Conservation (phyloP, 2,888 invertebrate genomes). For the Julus scandinavius region DNA sequence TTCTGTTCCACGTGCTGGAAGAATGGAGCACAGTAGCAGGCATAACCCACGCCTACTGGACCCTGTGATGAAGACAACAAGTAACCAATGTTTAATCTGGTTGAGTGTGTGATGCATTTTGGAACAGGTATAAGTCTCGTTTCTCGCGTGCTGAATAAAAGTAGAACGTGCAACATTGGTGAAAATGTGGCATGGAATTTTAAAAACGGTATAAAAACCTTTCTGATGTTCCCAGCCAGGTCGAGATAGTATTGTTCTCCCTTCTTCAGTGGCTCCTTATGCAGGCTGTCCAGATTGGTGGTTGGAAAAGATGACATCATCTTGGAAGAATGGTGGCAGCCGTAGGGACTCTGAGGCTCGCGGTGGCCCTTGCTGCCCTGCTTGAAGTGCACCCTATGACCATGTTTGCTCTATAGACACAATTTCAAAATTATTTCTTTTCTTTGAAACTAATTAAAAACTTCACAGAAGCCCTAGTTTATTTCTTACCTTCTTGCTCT, state of each 20-base stretch:
- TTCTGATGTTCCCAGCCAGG: conserved; percentile 92
- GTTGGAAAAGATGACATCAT: conserved; percentile 82
- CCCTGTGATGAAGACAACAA: conserved; percentile 69
- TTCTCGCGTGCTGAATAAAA: no score
- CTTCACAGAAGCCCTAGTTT: neutral
- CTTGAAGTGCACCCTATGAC: conserved; percentile 62
- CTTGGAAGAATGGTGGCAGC: conserved; percentile 90
- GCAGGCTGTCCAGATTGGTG: conserved; percentile 85
- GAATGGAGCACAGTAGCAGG: conserved; percentile 92
- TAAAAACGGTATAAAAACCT: conserved; percentile 64
- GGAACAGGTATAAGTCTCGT: no score
- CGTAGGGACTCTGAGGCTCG: conserved; percentile 73
- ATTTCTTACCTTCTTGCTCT: conserved; percentile 66
- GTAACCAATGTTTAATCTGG: no score
- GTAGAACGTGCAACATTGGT: no score
- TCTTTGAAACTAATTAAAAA: neutral
- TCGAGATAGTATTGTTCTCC: conserved; percentile 96
- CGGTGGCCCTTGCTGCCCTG: conserved; percentile 54
- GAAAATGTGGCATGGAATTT: no score
- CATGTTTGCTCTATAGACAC: conserved; percentile 62
- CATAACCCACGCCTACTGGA: conserved; percentile 92
- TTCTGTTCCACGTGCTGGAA: conserved; percentile 85
- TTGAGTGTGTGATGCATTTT: no score
- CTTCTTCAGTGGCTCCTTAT: conserved; percentile 83
- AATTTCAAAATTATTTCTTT: neutral